Evolutionary conservation across 2,888 invertebrate species (phyloP).

Genomic region (Drosophila neonasuta): DNA sequence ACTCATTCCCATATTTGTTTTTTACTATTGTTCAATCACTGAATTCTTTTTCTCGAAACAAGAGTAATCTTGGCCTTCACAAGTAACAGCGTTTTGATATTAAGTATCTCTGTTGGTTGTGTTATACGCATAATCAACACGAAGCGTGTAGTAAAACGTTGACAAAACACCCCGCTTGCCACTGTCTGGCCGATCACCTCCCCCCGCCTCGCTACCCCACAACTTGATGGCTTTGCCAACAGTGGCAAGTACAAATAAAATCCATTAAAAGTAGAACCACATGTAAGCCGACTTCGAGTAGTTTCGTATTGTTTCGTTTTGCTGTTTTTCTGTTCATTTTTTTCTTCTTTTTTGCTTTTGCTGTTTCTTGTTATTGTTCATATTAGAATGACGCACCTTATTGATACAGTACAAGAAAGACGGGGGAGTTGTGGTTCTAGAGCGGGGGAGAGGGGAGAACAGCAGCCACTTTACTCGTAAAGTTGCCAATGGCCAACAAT

Average conservation of each 20-base stretch:
- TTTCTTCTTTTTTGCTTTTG: constrained; percentile 13
- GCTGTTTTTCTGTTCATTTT: not conserved
- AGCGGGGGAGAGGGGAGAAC: not conserved
- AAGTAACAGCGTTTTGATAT: constrained; percentile 15
- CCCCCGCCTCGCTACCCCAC: not conserved
- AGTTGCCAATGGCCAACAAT: constrained; percentile 42
- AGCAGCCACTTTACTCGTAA: constrained; percentile 31
- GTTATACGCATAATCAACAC: constrained; percentile 30
- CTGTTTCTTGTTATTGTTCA: constrained; percentile 46
- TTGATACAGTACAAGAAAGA: constrained; percentile 42
- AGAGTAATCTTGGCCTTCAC: constrained; percentile 11
- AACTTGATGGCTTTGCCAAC: constrained; percentile 25
- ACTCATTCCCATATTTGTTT: not conserved
- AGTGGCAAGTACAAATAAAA: constrained; percentile 73
- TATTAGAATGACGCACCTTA: constrained; percentile 67
- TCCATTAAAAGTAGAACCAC: constrained; percentile 70
- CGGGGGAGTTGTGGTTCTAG: not conserved
- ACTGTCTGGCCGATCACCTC: not conserved
- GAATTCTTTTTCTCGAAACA: not conserved
- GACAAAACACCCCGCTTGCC: constrained; percentile 19
- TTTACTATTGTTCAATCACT: not conserved
- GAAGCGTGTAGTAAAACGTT: constrained; percentile 28
- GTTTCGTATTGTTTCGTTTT: constrained; percentile 27
- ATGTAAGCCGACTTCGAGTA: constrained; percentile 64
- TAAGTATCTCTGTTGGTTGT: constrained; percentile 21